phyloP scores from a whole-genome alignment of 2,797 vertebrate genomes.

The Taeniopygia guttata region DNA sequence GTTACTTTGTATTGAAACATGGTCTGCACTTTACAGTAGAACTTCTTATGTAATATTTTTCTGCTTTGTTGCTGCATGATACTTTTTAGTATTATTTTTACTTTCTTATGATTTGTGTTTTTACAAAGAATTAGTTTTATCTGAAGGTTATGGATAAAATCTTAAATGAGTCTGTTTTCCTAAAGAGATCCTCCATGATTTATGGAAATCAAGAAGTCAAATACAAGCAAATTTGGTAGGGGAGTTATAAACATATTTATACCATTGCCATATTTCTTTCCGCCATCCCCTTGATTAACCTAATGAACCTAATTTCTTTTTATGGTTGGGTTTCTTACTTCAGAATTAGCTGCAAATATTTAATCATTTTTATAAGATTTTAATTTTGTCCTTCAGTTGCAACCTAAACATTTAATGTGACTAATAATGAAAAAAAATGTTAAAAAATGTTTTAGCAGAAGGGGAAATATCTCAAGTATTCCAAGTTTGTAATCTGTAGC shows the following conservation, averaged over 20 bases:
- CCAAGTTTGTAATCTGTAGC: background rate
- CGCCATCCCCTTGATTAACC: rapidly evolving
- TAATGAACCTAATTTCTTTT: background rate
- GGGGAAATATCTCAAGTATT: background rate
- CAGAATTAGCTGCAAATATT: background rate
- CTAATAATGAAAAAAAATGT: rapidly evolving
- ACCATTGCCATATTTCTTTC: background rate
- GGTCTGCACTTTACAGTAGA: background rate
- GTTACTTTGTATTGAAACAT: background rate
- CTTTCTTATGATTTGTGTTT: background rate
- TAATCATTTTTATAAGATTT: rapidly evolving
- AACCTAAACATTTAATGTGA: background rate
- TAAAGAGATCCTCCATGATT: background rate
- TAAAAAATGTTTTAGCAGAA: background rate
- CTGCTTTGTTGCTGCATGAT: background rate
- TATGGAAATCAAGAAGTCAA: background rate
- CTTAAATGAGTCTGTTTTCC: background rate
- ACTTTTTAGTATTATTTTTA: background rate
- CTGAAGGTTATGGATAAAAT: background rate
- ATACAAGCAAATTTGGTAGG: background rate
- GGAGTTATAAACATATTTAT: background rate
- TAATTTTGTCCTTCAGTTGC: background rate
- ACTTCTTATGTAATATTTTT: background rate
- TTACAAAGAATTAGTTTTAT: background rate
- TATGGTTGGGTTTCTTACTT: background rate